Evolutionary conservation across 1,140 invertebrate genomes (phyloP).

Genomic region (Aethina tumida): DNA sequence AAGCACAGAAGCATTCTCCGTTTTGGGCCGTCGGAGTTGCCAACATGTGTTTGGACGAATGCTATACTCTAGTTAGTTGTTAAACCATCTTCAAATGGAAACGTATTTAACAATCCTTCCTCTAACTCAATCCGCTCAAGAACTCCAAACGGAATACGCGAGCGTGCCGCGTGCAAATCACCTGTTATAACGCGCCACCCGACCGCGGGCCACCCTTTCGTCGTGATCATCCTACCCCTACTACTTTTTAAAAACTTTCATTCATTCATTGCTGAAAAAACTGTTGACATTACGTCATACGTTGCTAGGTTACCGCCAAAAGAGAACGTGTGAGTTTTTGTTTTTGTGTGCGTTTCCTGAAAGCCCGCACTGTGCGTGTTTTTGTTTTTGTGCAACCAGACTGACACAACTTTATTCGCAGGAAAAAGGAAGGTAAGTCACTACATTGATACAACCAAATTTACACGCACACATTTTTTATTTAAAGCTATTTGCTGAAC

Average conservation of each 20-base stretch:
- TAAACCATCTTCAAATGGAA: too few relatives aligned
- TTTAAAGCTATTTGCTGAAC: too few relatives aligned
- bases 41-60: too few relatives aligned
- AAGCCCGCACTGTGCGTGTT: neutral
- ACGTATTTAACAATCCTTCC: too few relatives aligned
- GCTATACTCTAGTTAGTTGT: too few relatives aligned
- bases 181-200: neutral
- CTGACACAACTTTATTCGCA: neutral
- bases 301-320: constrained; percentile 43
- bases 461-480: too few relatives aligned
- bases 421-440: neutral
- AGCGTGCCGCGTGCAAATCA: constrained; percentile 8
- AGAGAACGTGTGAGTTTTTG: constrained; percentile 14
- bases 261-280: constrained; percentile 57
- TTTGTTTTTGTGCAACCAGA: neutral
- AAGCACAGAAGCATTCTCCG: too few relatives aligned
- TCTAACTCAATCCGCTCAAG: too few relatives aligned
- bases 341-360: constrained; percentile 16
- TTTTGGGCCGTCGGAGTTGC: too few relatives aligned
- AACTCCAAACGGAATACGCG: too few relatives aligned
- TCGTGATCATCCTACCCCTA: constrained; percentile 30
- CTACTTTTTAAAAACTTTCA: constrained; percentile 45
- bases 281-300: constrained; percentile 48
- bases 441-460: too few relatives aligned
- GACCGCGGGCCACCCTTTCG: constrained; percentile 12